Percentiles rank a stretch among this genome's conserved stretches.
Evolutionary conservation across 2,888 invertebrate species (phyloP).

Genomic region (Synanthedon formicaeformis): DNA sequence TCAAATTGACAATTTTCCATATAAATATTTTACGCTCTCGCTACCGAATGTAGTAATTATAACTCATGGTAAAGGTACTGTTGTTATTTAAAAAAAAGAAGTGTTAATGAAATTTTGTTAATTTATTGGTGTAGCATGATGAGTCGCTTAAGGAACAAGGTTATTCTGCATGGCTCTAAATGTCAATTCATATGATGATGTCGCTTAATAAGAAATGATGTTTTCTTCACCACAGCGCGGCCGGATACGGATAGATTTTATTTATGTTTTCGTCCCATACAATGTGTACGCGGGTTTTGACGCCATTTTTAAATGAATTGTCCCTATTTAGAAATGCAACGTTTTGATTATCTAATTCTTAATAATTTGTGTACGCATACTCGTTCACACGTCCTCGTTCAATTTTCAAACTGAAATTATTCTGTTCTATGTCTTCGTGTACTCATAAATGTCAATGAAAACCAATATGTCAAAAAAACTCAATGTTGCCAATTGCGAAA

Average conservation of each 20-base stretch:
- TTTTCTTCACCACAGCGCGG: slow-evolving; percentile 58
- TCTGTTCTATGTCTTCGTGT: no score
- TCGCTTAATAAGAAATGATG: slow-evolving; percentile 14
- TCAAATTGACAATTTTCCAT: no score
- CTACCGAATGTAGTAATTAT: no score
- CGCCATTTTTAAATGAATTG: slow-evolving; percentile 16
- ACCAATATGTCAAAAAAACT: no score
- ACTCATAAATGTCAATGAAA: no score
- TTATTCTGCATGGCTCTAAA: slow-evolving; percentile 10
- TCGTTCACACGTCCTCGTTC: no score
- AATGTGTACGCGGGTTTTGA: slow-evolving; percentile 34
- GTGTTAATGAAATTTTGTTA: slow-evolving; percentile 26
- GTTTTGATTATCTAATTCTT: no score
- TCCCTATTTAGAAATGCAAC: slow-evolving; percentile 8
- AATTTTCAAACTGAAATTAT: no score
- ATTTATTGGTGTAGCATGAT: slow-evolving; percentile 12
- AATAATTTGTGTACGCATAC: no score
- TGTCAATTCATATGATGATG: slow-evolving; percentile 14
- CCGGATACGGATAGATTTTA: slow-evolving; percentile 33
- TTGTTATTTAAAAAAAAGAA: slow-evolving; percentile 25
- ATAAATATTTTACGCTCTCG: no score
- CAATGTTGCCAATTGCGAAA: no score
- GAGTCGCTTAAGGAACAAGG: slow-evolving; percentile 7
- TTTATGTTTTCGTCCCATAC: slow-evolving; percentile 30
- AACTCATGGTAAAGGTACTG: no score